Base-by-base conservation (phyloP, 2,797 vertebrate genomes). In the Sebastes trivittatus region DNA sequence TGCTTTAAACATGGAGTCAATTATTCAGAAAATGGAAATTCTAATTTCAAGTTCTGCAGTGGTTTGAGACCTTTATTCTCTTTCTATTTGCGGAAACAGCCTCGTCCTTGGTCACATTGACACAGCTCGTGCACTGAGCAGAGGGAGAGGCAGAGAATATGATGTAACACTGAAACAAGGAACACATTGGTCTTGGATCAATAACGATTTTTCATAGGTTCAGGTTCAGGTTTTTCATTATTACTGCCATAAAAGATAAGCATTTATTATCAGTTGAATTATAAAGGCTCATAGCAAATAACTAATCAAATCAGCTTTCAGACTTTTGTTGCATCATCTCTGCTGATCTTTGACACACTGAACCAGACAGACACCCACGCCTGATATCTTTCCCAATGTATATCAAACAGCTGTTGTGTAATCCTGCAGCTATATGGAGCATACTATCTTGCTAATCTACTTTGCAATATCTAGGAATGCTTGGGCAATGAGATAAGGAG, bases 281-380 rank as follows among this genome's bases (percentile, higher is more conserved):
- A 68, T 54, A 42, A 22, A 65, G 18, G 14, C 11, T 65, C 10
- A 11, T 11, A 20, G 42, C 13, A 72, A 52, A 62, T 38, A n/a
- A 72, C 25, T 3, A 60, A 46, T 3, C 23, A 38, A 54, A 29
- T 23, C 6, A 32, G 30, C 42, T 11, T 52, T 32, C 16, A 52
- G 56, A 14, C 2, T 63, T 58, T 13, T 54, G 11, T 46, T 13
- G 34, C 29, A 18, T 16, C 2, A 36, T 61, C 18, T 34, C 14
- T 56, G 29, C 49, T 76, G 62, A 78, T 6, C 23, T 75, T 49
- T 84, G 38, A 46, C 67, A 52, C 62, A 63, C 13, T 65, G 30
- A 76, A 23, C 13, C 34, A 49, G 27, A 49, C 27, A 16, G 70
- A 3, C 34, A 38, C 8, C 29, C 9, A 27, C 2, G 14, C 14